Evolutionary conservation across 2,888 invertebrate genomes (phyloP).

Genomic region (Bhutanitis thaidina): DNA sequence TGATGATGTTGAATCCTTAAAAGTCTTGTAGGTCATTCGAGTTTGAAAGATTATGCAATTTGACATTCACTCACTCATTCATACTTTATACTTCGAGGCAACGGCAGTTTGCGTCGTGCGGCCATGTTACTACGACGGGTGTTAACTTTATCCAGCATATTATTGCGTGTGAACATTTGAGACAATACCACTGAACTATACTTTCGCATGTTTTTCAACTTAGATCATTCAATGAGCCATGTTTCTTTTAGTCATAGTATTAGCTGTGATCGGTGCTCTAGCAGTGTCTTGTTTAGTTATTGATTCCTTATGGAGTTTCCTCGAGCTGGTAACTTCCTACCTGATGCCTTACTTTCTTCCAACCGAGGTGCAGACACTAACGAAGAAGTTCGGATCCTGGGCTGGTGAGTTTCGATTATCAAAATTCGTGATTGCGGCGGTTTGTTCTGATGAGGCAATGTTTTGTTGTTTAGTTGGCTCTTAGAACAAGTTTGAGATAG

Average conservation of each 20-base stretch:
- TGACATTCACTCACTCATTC: conserved; percentile 25
- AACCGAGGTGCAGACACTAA: conserved; percentile 78
- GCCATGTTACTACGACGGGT: conserved; percentile 33
- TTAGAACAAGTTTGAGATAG: conserved; percentile 3
- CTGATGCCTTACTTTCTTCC: conserved; percentile 84
- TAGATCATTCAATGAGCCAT: conserved; percentile 21
- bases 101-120: conserved; percentile 33
- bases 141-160: conserved; percentile 11
- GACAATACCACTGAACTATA: background rate
- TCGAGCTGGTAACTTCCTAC: conserved; percentile 79
- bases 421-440: background rate
- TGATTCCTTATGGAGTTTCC: conserved; percentile 81
- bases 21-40: conserved; percentile 34
- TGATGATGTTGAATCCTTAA: background rate
- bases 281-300: conserved; percentile 69
- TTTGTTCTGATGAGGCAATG: background rate
- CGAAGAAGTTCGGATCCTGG: conserved; percentile 90
- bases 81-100: background rate
- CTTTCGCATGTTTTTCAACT: background rate
- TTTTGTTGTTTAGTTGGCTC: background rate
- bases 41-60: conserved; percentile 22
- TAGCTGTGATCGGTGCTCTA: conserved; percentile 76
- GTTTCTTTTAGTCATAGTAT: conserved; percentile 34
- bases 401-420: conserved; percentile 83
- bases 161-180: background rate